These are phyloP conservation scores for Poeciliopsis paucimaculata DNA, from an alignment of 2,797 vertebrate genomes.

Conservation along the genomic window DNA sequence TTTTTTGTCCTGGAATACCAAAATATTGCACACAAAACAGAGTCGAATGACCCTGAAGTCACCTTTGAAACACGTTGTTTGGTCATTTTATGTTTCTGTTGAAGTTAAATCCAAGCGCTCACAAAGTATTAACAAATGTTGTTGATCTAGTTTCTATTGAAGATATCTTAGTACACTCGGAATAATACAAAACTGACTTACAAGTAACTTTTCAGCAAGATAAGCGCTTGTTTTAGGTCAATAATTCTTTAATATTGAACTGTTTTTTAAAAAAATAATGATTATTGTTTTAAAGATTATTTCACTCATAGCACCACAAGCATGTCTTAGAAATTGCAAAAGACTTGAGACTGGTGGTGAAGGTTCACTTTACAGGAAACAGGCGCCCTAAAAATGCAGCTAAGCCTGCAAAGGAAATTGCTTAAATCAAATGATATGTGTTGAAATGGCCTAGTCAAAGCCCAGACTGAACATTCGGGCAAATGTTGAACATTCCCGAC, in stretches of 20 bases:
- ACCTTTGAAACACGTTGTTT: not conserved
- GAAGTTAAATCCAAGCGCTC: not conserved
- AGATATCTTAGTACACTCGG: too few species aligned
- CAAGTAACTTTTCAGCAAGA: too few species aligned
- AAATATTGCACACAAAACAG: not conserved
- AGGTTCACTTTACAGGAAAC: not conserved
- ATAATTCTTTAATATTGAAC: too few species aligned
- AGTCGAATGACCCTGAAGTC: not conserved
- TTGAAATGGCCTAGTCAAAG: not conserved
- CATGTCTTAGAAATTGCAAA: not conserved
- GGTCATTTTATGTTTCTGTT: not conserved
- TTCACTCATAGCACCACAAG: not conserved
- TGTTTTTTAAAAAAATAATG: too few species aligned
- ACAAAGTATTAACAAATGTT: too few species aligned
- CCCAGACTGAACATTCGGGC: not conserved
- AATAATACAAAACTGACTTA: too few species aligned
- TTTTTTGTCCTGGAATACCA: not conserved
- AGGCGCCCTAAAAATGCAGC: not conserved
- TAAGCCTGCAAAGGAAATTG: not conserved
- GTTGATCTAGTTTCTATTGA: too few species aligned
- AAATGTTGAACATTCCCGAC: not conserved
- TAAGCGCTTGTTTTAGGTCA: too few species aligned
- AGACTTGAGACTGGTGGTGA: not conserved
- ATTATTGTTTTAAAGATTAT: too few species aligned
- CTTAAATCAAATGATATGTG: not conserved